Base-by-base conservation (phyloP, 2,888 invertebrate species). In the Trissolcus japonicus region DNA sequence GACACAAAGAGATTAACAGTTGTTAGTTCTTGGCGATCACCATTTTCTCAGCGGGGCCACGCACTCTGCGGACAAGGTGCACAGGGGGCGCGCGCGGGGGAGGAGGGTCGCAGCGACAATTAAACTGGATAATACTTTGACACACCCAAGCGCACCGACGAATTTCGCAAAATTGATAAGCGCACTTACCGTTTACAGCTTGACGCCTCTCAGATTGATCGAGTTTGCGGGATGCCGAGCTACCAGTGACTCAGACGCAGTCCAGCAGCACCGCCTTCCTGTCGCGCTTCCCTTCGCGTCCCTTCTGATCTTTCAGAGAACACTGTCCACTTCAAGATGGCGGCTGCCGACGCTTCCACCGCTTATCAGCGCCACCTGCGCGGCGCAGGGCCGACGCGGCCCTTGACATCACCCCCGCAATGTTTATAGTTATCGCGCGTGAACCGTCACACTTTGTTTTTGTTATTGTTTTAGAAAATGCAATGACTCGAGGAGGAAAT, bases 241-340 rank as follows among this genome's bases (percentile, higher is more conserved):
- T 16, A 61, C 40, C 40, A 19, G 13, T 59, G 46, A 61, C 14
- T 61, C 61, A 29, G 50, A 50, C 48, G 50, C 61, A 61, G 14
- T 50, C 16, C 48, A 50, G 50, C 50, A 50, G 50, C 61, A 51
- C 51, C 19, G 51, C 51, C 17, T 61, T 61, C 50, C 50, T 61
- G 25, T 29, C 50, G 35, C 61, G 21, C 61, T 48, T 61, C 50
- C 50, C 50, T 61, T 48, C 25, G 29, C 57, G 43, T 51, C 35
- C 40, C 19, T 57, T 40, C 41, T 61, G 61, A 61, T 61, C 50
- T 16, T 21, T 50, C 29, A 25, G 11, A 56, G 50, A 48, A 50
- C 48, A 50, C 61, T 16, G 61, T 61, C 61, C 25, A 61, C 50
- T 48, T n/a, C 19, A 61, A 61, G 25, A 61, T 61, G 61, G 61